Percentiles rank a stretch among this genome's conserved stretches.
phyloP scores from a whole-genome alignment of 1,140 invertebrate species.

The Thaumatotibia leucotreta region DNA sequence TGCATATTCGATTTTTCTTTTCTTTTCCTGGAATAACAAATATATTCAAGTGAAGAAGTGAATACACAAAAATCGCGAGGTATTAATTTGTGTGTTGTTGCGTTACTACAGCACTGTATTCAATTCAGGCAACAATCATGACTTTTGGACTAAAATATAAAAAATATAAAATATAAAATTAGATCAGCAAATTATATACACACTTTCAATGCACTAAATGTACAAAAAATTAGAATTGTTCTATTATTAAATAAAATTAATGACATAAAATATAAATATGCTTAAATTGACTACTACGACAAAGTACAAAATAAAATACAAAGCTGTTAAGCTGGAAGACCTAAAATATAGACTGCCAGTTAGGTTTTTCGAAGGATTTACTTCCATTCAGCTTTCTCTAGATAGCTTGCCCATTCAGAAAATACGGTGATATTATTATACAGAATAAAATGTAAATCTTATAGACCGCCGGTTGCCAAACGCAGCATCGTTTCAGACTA shows the following conservation, averaged over 20 bases:
- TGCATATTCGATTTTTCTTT: too few species aligned
- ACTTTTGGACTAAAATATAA: neutral
- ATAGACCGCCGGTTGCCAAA: too few species aligned
- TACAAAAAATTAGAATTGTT: neutral
- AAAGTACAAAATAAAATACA: neutral
- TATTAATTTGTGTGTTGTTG: neutral
- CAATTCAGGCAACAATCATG: neutral
- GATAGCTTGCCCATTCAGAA: neutral
- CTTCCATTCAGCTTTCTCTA: neutral
- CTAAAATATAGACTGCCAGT: neutral
- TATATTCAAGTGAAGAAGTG: too few species aligned
- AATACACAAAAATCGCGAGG: neutral
- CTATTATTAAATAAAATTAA: constrained; percentile 6
- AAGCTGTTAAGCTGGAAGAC: neutral
- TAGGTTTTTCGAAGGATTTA: neutral
- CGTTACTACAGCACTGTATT: neutral
- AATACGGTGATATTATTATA: too few species aligned
- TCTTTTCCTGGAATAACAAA: too few species aligned
- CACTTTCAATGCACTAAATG: neutral
- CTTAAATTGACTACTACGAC: constrained; percentile 1
- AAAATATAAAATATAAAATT: neutral
- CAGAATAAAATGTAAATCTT: too few species aligned
- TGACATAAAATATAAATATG: neutral
- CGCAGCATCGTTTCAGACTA: too few species aligned
- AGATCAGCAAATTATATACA: neutral